These are phyloP conservation scores for Gastrophryne carolinensis DNA, from an alignment of 2,797 vertebrate genomes.

Conservation along the genomic window DNA sequence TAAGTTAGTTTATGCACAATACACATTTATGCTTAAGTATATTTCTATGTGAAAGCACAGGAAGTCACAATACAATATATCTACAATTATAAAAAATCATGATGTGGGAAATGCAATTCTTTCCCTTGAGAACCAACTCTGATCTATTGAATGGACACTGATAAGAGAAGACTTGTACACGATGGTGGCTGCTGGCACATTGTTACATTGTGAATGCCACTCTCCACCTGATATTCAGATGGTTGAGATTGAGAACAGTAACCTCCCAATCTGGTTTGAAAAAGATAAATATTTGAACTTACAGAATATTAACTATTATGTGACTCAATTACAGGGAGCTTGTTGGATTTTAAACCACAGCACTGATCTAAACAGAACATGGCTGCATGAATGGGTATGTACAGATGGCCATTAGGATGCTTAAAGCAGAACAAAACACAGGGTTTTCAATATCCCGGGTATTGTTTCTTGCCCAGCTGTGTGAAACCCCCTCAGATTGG, in stretches of 20 bases:
- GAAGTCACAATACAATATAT: constrained; percentile 29
- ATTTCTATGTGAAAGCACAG: constrained; percentile 7
- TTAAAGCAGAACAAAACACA: no score
- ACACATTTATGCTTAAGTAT: not conserved
- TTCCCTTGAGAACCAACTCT: constrained; percentile 1
- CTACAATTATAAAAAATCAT: constrained; percentile 11
- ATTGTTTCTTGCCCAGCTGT: no score
- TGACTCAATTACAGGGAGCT: no score
- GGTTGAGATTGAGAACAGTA: constrained; percentile 4
- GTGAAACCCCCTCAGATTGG: no score
- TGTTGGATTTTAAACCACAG: no score
- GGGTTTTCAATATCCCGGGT: no score
- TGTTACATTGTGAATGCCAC: constrained; percentile 12
- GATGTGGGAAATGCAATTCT: not conserved
- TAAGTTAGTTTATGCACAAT: not conserved
- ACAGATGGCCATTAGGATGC: no score
- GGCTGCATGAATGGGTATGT: no score
- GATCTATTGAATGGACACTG: not conserved
- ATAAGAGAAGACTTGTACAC: not conserved
- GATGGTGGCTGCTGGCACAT: not conserved
- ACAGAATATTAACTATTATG: no score
- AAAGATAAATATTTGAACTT: no score
- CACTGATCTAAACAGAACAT: no score
- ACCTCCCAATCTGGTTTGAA: no score
- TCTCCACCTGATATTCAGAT: not conserved